phyloP scores from a whole-genome alignment of 2,113 vertebrate genomes.

The Mirza zaza region DNA sequence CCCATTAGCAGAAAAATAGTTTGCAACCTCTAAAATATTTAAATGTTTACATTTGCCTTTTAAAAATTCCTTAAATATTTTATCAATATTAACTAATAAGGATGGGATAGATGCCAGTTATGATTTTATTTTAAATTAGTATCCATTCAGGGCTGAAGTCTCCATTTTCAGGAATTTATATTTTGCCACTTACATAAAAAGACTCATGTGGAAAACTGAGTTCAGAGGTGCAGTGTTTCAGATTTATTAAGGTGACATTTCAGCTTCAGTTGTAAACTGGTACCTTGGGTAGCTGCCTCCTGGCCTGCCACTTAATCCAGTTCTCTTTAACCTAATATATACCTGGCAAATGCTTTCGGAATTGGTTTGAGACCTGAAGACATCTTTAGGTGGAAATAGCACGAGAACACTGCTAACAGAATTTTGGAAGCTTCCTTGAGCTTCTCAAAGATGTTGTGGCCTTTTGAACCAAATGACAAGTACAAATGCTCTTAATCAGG shows the following conservation, averaged over 20 bases:
- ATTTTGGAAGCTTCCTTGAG: background rate
- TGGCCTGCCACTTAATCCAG: background rate
- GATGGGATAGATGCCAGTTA: background rate
- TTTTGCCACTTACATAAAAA: background rate
- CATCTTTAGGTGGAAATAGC: background rate
- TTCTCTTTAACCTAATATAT: slow-evolving; percentile 36
- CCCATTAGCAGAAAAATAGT: background rate
- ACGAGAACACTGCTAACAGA: background rate
- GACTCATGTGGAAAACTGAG: background rate
- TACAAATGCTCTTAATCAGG: background rate
- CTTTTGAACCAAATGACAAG: background rate
- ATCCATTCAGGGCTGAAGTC: background rate
- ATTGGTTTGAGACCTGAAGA: slow-evolving; percentile 17
- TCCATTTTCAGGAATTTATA: background rate
- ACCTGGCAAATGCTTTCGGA: slow-evolving; percentile 27
- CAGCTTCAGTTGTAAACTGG: background rate
- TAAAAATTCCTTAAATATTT: background rate
- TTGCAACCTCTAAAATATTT: background rate
- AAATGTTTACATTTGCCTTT: background rate
- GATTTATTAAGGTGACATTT: slow-evolving; percentile 31
- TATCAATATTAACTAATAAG: background rate
- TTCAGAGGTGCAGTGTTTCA: background rate
- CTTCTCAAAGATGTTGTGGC: background rate
- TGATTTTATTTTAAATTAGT: background rate
- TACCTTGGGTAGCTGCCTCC: background rate